Percentiles rank a stretch among this genome's conserved stretches.
Evolutionary conservation across 2,888 invertebrate genomes (phyloP).

Genomic region (Ceramica pisi): DNA sequence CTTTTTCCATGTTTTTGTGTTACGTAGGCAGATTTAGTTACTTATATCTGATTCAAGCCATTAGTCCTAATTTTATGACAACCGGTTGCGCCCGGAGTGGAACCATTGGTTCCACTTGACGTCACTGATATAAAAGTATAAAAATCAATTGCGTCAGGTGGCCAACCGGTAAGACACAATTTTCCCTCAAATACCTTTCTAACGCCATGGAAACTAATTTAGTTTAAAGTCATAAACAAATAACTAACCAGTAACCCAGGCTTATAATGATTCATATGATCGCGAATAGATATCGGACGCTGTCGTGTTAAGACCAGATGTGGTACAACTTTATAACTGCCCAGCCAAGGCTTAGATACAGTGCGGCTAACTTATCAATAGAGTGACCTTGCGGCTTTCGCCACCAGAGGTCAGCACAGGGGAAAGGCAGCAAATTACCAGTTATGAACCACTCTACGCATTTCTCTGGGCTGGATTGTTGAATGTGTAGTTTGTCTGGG

Average conservation of each 20-base stretch:
- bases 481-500: neutral
- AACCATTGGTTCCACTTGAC: too few relatives aligned
- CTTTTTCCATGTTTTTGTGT: too few relatives aligned
- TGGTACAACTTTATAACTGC: slow-evolving; percentile 2
- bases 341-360: slow-evolving; percentile 5
- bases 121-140: too few relatives aligned
- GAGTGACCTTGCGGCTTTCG: slow-evolving; percentile 62
- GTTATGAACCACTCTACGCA: slow-evolving; percentile 16
- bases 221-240: slow-evolving; percentile 20
- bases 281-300: slow-evolving; percentile 62
- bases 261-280: slow-evolving; percentile 69
- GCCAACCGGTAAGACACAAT: neutral
- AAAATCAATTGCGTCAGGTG: too few relatives aligned
- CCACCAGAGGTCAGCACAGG: slow-evolving; percentile 61
- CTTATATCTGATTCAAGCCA: too few relatives aligned
- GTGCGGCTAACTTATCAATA: slow-evolving; percentile 39
- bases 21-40: too few relatives aligned
- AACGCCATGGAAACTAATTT: neutral
- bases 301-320: slow-evolving; percentile 34
- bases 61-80: too few relatives aligned
- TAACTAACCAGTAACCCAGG: neutral
- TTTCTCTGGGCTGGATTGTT: slow-evolving; percentile 35
- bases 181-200: neutral
- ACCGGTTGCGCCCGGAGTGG: too few relatives aligned
- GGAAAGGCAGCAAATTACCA: slow-evolving; percentile 56